Evolutionary conservation across 2,797 vertebrate species (phyloP), one percentile per base, ranked within the genome.

Genomic region (Chloroceryle amazona): DNA sequence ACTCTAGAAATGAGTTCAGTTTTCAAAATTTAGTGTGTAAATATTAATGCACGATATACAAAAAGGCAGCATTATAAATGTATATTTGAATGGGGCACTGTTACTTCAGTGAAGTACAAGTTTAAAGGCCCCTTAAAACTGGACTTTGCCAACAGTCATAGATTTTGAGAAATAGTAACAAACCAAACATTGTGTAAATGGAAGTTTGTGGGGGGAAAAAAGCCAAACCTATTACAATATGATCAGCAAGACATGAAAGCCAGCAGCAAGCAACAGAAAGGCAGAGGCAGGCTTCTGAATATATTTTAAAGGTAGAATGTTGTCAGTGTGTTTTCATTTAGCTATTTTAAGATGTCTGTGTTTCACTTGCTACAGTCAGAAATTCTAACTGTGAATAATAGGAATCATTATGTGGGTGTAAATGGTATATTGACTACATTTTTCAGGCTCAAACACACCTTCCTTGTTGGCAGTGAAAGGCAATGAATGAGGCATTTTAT

Each of bases 401-500:
- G 90, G 96, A 97, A 97, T 98, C 96, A 98, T 97, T 98, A 98
- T 98, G 96, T 96, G 86, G 82, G 93, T 96, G 86, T 98, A 97
- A 98, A 97, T 96, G 96, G 96, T 96, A 92, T 97, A 98, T 96
- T 97, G 96, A 97, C 94, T 97, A 80, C 80, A 68, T 97, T 97
- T 96, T 97, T 97, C 88, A 97, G 92, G 68, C 84, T 96, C 47
- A 90, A 97, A 97, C 96, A 98, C 95, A 98, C 97, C 97, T 98
- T 98, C 97, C 96, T 97, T 98, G 97, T 98, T 98, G 98, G 97
- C 96, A 96, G 95, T 89, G 93, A 93, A 97, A 94, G 95, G 91
- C 96, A 96, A 96, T 98, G 98, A 98, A 98, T 97, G 97, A 98
- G 93, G 92, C 96, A 96, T 98, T 98, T 98, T 98, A 98, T 98